These are phyloP conservation scores for Antechinus stuartii DNA, from an alignment of 2,113 vertebrate genomes.

Conservation along the genomic window DNA sequence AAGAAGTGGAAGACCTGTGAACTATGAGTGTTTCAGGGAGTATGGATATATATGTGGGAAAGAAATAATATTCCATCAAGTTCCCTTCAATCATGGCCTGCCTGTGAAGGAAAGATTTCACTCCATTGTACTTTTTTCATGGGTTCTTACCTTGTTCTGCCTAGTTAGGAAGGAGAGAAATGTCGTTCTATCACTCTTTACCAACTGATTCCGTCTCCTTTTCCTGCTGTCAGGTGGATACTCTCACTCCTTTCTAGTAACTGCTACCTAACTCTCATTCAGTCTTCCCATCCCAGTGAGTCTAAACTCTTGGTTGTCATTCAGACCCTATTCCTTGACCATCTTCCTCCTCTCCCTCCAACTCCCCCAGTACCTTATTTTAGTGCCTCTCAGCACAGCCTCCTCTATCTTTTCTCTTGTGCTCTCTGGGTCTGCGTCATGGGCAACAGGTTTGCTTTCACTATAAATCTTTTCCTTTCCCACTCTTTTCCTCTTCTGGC, in stretches of 20 bases:
- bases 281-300: too few relatives aligned
- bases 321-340: not conserved
- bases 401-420: not conserved
- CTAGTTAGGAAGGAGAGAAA: not conserved
- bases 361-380: too few relatives aligned
- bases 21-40: not conserved
- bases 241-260: not conserved
- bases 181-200: not conserved
- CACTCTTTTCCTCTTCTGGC: not conserved
- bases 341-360: too few relatives aligned
- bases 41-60: not conserved
- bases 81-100: not conserved
- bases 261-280: not conserved
- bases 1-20: not conserved
- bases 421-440: too few relatives aligned
- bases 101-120: not conserved
- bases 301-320: not conserved
- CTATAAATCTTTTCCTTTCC: not conserved
- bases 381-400: not conserved
- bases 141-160: not conserved
- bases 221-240: not conserved
- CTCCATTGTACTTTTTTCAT: not conserved
- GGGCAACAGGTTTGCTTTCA: not conserved
- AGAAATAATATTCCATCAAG: not conserved
- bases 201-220: not conserved